Evolutionary conservation across 2,113 vertebrate genomes (phyloP).

Genomic region (Ibidorhyncha struthersii): DNA sequence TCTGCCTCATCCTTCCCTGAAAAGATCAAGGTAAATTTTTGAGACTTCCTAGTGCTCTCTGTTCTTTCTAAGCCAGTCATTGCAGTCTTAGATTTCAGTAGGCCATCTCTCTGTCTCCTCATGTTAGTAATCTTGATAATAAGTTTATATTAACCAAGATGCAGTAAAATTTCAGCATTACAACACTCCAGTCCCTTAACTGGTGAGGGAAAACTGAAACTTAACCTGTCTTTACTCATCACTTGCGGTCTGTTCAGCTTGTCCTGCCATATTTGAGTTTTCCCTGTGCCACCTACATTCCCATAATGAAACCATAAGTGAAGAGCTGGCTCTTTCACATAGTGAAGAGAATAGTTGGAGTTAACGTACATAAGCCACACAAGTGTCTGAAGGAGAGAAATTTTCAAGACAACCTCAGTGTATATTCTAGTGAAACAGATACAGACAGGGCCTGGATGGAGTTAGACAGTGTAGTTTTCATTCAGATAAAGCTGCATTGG

Average conservation of each 20-base stretch:
- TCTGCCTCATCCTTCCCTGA: neutral
- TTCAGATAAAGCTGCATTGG: neutral
- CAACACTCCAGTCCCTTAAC: neutral
- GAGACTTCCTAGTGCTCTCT: neutral
- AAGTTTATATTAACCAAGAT: neutral
- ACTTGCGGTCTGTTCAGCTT: neutral
- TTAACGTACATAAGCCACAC: neutral
- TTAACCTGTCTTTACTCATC: neutral
- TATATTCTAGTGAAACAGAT: neutral
- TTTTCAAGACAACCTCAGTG: neutral
- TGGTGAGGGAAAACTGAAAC: neutral
- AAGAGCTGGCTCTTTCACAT: neutral
- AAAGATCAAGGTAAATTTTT: neutral
- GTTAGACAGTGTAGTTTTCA: rapidly evolving
- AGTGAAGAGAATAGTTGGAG: neutral
- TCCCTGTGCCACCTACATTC: neutral
- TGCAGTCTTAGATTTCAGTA: neutral
- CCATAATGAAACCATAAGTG: rapidly evolving
- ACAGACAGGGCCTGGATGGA: neutral
- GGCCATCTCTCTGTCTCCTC: neutral
- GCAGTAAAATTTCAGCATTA: neutral
- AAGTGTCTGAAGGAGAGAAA: neutral
- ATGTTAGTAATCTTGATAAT: neutral
- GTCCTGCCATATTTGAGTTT: neutral
- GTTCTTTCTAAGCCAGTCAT: too few relatives aligned